These are phyloP conservation scores for Sebastes minor DNA, from an alignment of 2,797 vertebrate genomes.

Conservation along the genomic window DNA sequence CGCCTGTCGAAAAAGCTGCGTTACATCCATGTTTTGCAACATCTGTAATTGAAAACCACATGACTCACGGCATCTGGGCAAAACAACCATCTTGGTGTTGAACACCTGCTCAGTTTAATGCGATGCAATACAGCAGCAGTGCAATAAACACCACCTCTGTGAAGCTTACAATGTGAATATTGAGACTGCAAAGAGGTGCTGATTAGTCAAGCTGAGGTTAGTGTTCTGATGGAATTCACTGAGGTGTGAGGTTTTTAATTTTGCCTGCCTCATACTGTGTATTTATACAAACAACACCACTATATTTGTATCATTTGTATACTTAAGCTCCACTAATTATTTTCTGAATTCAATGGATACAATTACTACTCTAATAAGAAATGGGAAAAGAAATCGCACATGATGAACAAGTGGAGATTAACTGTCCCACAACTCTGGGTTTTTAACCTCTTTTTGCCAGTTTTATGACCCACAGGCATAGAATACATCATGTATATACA, in stretches of 20 bases:
- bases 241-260: not conserved
- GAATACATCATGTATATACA: no score
- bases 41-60: conserved; percentile 18
- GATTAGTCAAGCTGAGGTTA: not conserved
- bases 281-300: not conserved
- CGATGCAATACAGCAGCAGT: not conserved
- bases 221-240: not conserved
- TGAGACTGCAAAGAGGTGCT: not conserved
- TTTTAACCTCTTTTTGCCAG: not conserved
- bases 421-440: not conserved
- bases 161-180: not conserved
- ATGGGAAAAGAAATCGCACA: not conserved
- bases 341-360: not conserved
- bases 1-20: not conserved
- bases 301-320: not conserved
- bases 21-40: conserved; percentile 5
- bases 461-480: not conserved
- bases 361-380: not conserved
- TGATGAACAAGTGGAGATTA: not conserved
- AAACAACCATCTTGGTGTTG: not conserved
- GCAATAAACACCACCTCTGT: not conserved
- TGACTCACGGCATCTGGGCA: conserved; percentile 18
- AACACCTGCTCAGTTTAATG: conserved; percentile 9
- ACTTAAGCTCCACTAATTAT: not conserved
- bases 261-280: not conserved